phyloP scores from a whole-genome alignment of 2,113 vertebrate genomes.

The Willisornis vidua region DNA sequence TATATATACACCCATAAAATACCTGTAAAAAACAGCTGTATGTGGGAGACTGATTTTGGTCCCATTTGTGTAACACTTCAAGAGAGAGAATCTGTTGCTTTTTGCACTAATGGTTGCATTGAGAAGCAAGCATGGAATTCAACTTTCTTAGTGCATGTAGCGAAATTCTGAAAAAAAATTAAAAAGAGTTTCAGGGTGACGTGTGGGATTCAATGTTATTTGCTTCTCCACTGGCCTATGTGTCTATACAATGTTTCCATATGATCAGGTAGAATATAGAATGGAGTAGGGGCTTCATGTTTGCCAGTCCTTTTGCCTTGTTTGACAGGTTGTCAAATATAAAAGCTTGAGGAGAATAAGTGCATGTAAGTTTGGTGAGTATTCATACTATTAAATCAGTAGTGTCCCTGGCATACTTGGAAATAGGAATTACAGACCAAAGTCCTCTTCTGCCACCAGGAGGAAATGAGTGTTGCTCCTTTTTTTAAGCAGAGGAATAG shows the following conservation, averaged over 20 bases:
- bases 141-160: background rate
- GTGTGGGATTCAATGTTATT: accelerated
- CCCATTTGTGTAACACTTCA: background rate
- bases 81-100: background rate
- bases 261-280: background rate
- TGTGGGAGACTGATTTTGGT: background rate
- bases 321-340: background rate
- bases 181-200: accelerated
- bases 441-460: background rate
- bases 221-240: background rate
- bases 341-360: background rate
- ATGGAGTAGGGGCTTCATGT: background rate
- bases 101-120: background rate
- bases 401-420: background rate
- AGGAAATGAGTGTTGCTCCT: background rate
- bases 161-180: background rate
- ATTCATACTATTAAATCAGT: background rate
- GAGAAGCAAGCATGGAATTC: background rate
- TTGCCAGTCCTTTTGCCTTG: background rate
- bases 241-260: background rate
- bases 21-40: background rate
- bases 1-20: background rate
- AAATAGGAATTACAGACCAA: background rate
- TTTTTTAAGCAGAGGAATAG: background rate
- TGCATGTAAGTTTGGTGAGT: background rate